Evolutionary conservation across 2,113 vertebrate species (phyloP), one percentile per base, ranked within the genome.

Genomic region (Gymnorhina tibicen): DNA sequence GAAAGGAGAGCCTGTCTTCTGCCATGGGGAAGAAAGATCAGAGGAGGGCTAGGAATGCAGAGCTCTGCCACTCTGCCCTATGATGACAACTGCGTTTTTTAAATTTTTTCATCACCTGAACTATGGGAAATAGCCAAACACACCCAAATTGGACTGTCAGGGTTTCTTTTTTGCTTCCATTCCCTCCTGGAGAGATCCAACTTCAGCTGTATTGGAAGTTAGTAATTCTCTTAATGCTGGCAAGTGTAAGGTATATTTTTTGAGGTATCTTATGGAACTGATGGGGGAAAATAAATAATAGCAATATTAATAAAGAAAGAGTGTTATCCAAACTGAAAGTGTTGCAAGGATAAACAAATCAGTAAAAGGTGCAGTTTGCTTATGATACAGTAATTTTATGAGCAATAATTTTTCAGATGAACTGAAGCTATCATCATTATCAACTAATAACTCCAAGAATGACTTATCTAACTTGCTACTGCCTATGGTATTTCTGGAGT

Each of bases 311-410:
- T 83, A 83, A 73, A 81, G 83, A 85, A 82, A 63, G 83, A 56
- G 39, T 56, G 56, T 91, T 93, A 89, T 82, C 52, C 74, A 85
- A 91, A 76, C 42, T 89, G 69, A 62, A 92, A 90, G 16, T 59
- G 30, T 91, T 95, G 63, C 30, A 78, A 95, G 21, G 55, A 89
- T 70, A 96, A 97, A 79, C 87, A 89, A 96, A 97, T 94, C 42
- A 92, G 85, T 66, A 97, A 60, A 95, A 49, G 58, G 28, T 73
- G 91, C 62, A 83, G 81, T 96, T 94, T 95, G 67, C 76, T 94
- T 93, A 94, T 80, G 93, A 97, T 89, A 91, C 79, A 93, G 84
- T 89, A 94, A 97, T 97, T 97, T 95, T 93, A 95, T 85, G 86
- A 91, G 70, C 87, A 85, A 92, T 91, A 95, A 88, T 95, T 96